These are phyloP conservation scores for Stenopsyche tienmushanensis DNA, from an alignment of 1,140 invertebrate species.

Conservation along the genomic window DNA sequence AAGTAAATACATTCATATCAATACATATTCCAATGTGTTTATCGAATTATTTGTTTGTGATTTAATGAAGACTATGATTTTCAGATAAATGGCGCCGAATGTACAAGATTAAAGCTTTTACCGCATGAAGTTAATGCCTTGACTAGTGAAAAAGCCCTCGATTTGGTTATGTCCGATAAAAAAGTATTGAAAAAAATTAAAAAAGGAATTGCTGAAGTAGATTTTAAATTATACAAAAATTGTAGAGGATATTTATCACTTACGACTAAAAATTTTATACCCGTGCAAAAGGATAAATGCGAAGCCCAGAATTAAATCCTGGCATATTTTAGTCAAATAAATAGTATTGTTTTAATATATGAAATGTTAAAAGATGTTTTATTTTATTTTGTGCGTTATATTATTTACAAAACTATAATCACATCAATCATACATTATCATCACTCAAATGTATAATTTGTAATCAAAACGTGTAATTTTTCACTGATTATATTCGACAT, in stretches of 20 bases:
- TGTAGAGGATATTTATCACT: conserved; percentile 25
- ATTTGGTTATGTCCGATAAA: conserved; percentile 54
- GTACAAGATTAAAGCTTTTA: conserved; percentile 55
- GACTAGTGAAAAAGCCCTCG: conserved; percentile 56
- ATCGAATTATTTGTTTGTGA: conserved; percentile 10
- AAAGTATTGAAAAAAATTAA: conserved; percentile 44
- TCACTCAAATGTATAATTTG: too few relatives aligned
- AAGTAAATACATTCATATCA: conserved; percentile 40
- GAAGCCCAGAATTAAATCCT: too few relatives aligned
- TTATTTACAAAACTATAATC: too few relatives aligned
- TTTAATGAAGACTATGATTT: conserved; percentile 39
- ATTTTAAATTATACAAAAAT: conserved; percentile 27
- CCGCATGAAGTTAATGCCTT: conserved; percentile 56
- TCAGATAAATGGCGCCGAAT: conserved; percentile 59
- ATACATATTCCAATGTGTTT: conserved; percentile 3
- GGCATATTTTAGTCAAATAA: too few relatives aligned
- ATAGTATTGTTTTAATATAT: too few relatives aligned
- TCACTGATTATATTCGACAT: too few relatives aligned
- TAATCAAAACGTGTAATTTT: too few relatives aligned
- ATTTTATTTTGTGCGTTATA: too few relatives aligned
- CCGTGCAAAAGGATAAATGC: too few relatives aligned
- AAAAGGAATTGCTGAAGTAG: conserved; percentile 2
- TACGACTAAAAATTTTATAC: not conserved
- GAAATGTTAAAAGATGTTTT: too few relatives aligned
- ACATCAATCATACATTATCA: too few relatives aligned